A percentile compares a stretch with the other conserved stretches of the same genome.
phyloP scores from a whole-genome alignment of 2,797 vertebrate genomes.

The Distichodus sexfasciatus region DNA sequence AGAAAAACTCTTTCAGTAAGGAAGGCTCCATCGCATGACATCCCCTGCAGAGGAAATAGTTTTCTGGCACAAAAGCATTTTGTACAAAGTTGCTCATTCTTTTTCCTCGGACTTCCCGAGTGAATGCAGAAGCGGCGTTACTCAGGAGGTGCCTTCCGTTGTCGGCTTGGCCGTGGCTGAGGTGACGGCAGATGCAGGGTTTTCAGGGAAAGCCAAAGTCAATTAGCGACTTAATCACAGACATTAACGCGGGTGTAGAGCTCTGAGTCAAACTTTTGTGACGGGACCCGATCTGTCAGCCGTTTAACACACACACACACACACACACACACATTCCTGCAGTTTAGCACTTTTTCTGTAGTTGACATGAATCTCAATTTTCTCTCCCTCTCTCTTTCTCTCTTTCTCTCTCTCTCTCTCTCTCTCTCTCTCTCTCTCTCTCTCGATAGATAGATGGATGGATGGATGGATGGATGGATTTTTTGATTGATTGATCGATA shows the following conservation, averaged over 20 bases:
- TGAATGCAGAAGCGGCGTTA: not conserved
- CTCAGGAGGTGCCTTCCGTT: not conserved
- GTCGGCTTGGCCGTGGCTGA: not conserved
- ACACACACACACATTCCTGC: not conserved
- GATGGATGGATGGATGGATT: no score
- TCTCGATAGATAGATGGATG: no score
- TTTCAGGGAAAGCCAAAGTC: constrained; percentile 30
- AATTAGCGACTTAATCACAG: constrained; percentile 38
- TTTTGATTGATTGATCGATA: no score
- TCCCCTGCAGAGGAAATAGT: constrained; percentile 34
- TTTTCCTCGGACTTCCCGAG: constrained; percentile 19
- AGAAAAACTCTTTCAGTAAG: not conserved
- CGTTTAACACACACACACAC: not conserved
- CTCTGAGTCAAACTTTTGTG: constrained; percentile 1
- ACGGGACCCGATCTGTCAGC: not conserved
- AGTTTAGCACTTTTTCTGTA: no score
- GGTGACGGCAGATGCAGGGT: constrained; percentile 12
- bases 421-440: no score
- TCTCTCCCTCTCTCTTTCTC: no score
- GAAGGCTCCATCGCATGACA: not conserved
- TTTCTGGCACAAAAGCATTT: constrained; percentile 38
- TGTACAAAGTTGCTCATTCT: not conserved
- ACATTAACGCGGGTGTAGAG: not conserved
- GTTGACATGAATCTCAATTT: no score
- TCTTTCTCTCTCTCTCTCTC: no score